Evolutionary conservation across 2,113 vertebrate species (phyloP), one percentile per base, ranked within the genome.

Genomic region (Odocoileus hemionus): DNA sequence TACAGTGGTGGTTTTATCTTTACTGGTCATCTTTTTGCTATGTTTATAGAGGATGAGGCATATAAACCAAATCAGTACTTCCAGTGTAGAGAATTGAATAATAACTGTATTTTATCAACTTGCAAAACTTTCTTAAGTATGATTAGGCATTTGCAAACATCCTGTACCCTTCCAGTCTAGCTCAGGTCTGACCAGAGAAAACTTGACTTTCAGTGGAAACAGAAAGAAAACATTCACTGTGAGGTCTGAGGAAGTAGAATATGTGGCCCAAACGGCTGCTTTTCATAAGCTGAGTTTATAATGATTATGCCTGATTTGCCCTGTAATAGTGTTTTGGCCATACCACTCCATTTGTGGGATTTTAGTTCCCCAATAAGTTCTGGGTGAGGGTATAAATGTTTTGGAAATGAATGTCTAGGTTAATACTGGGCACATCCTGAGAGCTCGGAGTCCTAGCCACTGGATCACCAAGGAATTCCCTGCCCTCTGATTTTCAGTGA

Each of bases 1-100:
- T 88, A 97, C 83, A 97, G 54, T 93, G 89, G 84, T 82, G 93
- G 90, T 60, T 94, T 86, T 17, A 85, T 82, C 93, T 97, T 89
- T 98, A 74, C 92, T 82, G 93, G 28, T 89, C 23, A 60, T 60
- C 87, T 55, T 60, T 96, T 92, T 45, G 87, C 39, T 78, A 30
- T 88, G 43, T 94, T 80, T 92, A 17, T 55, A 55, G 79, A 84
- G 57, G 57, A 23, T 52, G 50, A 84, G 58, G 30, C 58, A 14
- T 50, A 1, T 58, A 86, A 87, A 64, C 61, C 50, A 54, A 43
- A 7, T 91, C 79, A 45, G 3, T 95, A 78, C 82, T 88, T 2
- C 50, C 60, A 26, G 52, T 76, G 47, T 54, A 95, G 84, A 95
- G 76, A 64, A 80, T 26, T 89, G 80, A 92, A 43, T 67, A 85